A percentile compares a stretch with the other conserved stretches of the same genome.
Evolutionary conservation across 2,888 invertebrate genomes (phyloP).

Genomic region (Xiphydria camelus): DNA sequence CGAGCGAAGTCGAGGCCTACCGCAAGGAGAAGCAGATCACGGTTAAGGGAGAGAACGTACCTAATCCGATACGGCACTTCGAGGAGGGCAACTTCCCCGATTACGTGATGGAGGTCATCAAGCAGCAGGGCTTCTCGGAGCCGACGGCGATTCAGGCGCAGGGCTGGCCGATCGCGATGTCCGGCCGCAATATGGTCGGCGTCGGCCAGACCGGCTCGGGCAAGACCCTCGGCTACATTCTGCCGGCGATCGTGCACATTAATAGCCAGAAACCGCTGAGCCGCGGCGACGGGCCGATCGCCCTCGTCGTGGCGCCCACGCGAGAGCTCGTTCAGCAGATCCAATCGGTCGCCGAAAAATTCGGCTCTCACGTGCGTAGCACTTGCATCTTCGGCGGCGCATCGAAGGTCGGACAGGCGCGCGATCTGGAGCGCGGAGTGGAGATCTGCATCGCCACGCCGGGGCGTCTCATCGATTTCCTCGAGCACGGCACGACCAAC

Average conservation of each 20-base stretch:
- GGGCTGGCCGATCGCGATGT: slow-evolving; percentile 85
- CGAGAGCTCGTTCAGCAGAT: slow-evolving; percentile 81
- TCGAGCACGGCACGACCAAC: slow-evolving; percentile 79
- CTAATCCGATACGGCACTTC: slow-evolving; percentile 77
- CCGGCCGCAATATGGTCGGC: slow-evolving; percentile 80
- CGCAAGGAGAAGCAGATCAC: slow-evolving; percentile 73
- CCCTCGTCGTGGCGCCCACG: slow-evolving; percentile 78
- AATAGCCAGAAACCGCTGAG: slow-evolving; percentile 76
- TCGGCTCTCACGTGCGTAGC: slow-evolving; percentile 79
- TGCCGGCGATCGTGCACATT: slow-evolving; percentile 86
- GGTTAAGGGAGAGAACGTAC: slow-evolving; percentile 71
- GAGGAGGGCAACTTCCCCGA: slow-evolving; percentile 81
- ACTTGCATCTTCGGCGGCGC: slow-evolving; percentile 93
- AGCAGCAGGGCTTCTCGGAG: slow-evolving; percentile 68
- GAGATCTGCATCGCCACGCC: slow-evolving; percentile 91
- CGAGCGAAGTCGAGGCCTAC: slow-evolving; percentile 68
- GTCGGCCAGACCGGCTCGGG: slow-evolving; percentile 87
- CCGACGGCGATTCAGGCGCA: slow-evolving; percentile 86
- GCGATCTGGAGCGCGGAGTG: slow-evolving; percentile 76
- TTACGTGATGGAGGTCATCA: slow-evolving; percentile 68
- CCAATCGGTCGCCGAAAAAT: slow-evolving; percentile 79
- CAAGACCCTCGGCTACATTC: slow-evolving; percentile 76
- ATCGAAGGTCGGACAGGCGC: slow-evolving; percentile 76
- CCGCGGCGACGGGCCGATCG: slow-evolving; percentile 83
- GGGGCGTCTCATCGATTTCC: slow-evolving; percentile 83